These are phyloP conservation scores for Drosophila borealis DNA, from an alignment of 2,888 invertebrate genomes.

Conservation along the genomic window DNA sequence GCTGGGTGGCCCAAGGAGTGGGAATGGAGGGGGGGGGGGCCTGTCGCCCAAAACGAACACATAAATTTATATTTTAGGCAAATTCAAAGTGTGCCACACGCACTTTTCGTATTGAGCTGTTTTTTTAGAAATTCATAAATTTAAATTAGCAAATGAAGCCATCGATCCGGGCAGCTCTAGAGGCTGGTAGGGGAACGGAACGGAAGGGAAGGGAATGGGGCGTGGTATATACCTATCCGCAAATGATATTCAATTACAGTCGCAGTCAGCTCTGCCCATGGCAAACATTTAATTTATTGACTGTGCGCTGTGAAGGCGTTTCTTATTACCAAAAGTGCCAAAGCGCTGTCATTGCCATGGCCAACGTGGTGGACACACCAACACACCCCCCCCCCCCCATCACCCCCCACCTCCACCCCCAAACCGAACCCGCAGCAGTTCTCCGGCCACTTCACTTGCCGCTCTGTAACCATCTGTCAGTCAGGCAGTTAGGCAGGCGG, in stretches of 20 bases:
- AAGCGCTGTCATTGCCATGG: conserved; percentile 52
- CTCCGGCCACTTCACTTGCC: not conserved
- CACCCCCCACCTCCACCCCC: not conserved
- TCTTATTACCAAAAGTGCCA: conserved; percentile 61
- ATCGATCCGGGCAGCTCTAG: conserved; percentile 44
- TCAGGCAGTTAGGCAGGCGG: conserved; percentile 44
- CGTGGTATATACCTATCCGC: conserved; percentile 25
- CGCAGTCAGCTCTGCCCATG: conserved; percentile 12
- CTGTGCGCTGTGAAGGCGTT: conserved; percentile 49
- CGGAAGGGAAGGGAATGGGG: conserved; percentile 1
- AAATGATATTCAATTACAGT: conserved; percentile 55
- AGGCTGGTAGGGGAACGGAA: not conserved
- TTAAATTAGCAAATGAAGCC: conserved; percentile 75
- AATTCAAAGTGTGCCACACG: conserved; percentile 19
- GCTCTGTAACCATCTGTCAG: conserved; percentile 35
- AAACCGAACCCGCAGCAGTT: no score
- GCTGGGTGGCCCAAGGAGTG: not conserved
- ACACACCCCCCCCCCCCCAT: not conserved
- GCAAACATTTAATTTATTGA: conserved; percentile 63
- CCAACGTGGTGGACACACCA: conserved; percentile 3
- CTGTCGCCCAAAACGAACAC: conserved; percentile 7
- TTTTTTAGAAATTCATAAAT: conserved; percentile 74
- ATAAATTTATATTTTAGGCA: conserved; percentile 28
- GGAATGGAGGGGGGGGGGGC: not conserved
- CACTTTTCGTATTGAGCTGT: conserved; percentile 62